Conservation (phyloP, 2,888 invertebrate genomes). For the Candidula unifasciata region DNA sequence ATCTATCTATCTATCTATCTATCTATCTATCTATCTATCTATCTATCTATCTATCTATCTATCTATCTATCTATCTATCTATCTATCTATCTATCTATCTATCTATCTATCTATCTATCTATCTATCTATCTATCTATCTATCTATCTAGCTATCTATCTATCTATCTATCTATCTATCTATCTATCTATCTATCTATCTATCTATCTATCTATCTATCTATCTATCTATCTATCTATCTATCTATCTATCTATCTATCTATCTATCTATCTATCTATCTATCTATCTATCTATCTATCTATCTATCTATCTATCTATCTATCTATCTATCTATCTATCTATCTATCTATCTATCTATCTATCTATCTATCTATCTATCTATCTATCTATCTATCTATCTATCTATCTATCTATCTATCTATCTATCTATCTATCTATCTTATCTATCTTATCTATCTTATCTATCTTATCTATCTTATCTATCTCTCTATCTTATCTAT, state of each 20-base stretch:
- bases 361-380: slow-evolving; percentile 15
- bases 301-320: not conserved
- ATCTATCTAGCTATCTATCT: no score
- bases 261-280: slow-evolving; percentile 15
- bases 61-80: slow-evolving; percentile 12
- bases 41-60: slow-evolving; percentile 15
- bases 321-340: not conserved
- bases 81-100: not conserved
- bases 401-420: not conserved
- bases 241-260: slow-evolving; percentile 15
- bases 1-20: slow-evolving; percentile 15
- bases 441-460: not conserved
- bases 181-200: slow-evolving; percentile 11
- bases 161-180: slow-evolving; percentile 7
- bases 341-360: slow-evolving; percentile 5
- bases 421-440: not conserved
- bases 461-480: not conserved
- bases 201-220: slow-evolving; percentile 11
- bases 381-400: slow-evolving; percentile 15
- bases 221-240: slow-evolving; percentile 11
- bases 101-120: not conserved
- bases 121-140: not conserved
- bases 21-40: slow-evolving; percentile 15
- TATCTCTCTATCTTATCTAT: slow-evolving; percentile 8
- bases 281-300: not conserved